phyloP scores from a whole-genome alignment of 2,797 vertebrate genomes.

The Ambastaia sidthimunki region DNA sequence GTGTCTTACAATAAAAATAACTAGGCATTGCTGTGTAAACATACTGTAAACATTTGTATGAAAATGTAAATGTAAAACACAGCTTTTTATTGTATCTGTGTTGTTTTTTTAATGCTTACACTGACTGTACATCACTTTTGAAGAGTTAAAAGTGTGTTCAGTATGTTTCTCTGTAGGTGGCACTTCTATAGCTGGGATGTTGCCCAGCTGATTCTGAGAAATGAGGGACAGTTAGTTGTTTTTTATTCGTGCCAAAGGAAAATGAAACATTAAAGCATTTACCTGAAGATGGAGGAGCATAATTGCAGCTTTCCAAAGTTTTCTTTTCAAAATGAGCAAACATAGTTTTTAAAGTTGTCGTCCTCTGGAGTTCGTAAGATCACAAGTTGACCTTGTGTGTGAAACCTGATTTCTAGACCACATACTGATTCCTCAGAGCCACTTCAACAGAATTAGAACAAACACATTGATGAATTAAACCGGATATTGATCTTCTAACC shows the following conservation, averaged over 20 bases:
- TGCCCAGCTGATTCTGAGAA: slow-evolving; percentile 27
- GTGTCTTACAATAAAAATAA: too few relatives aligned
- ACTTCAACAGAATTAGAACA: slow-evolving; percentile 19
- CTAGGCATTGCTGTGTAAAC: too few relatives aligned
- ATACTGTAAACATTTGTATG: too few relatives aligned
- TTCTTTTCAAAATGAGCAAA: slow-evolving; percentile 43
- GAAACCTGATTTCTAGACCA: slow-evolving; percentile 35
- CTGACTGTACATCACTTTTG: not conserved
- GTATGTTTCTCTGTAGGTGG: not conserved
- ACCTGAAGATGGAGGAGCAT: slow-evolving; percentile 47
- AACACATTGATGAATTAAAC: slow-evolving; percentile 19
- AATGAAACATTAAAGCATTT: slow-evolving; percentile 56
- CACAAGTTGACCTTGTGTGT: slow-evolving; percentile 38
- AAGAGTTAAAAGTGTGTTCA: slow-evolving; percentile 19
- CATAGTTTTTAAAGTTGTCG: slow-evolving; percentile 24
- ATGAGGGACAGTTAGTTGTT: slow-evolving; percentile 30
- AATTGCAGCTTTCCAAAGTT: slow-evolving; percentile 24
- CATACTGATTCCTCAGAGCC: not conserved
- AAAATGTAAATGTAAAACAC: too few relatives aligned
- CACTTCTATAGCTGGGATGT: slow-evolving; percentile 31
- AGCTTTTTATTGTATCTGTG: too few relatives aligned
- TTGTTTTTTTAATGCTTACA: too few relatives aligned
- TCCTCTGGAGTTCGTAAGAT: not conserved
- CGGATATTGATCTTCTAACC: slow-evolving; percentile 45
- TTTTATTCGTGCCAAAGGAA: slow-evolving; percentile 44